Evolutionary conservation across 2,113 vertebrate species (phyloP).

Genomic region (Callionymus lyra): DNA sequence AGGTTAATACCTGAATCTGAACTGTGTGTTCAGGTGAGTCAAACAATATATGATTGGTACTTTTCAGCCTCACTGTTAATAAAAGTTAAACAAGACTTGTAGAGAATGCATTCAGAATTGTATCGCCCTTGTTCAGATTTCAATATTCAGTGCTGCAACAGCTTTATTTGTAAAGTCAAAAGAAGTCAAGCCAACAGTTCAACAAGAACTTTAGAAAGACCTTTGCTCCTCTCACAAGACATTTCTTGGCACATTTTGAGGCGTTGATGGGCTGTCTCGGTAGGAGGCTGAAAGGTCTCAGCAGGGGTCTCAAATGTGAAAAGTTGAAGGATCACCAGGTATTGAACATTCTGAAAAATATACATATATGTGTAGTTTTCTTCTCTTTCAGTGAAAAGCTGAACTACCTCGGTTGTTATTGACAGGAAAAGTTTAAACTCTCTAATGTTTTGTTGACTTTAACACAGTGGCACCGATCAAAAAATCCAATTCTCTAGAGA

Average conservation of each 20-base stretch:
- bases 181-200: too few relatives aligned
- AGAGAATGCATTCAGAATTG: too few relatives aligned
- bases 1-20: too few relatives aligned
- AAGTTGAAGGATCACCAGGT: not conserved
- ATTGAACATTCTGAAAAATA: not conserved
- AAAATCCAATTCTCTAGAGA: not conserved
- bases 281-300: not conserved
- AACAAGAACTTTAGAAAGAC: not conserved
- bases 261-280: not conserved
- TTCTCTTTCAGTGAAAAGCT: not conserved
- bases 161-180: too few relatives aligned
- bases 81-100: too few relatives aligned
- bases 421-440: not conserved
- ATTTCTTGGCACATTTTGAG: not conserved
- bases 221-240: too few relatives aligned
- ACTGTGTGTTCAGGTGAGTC: too few relatives aligned
- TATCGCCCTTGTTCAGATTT: too few relatives aligned
- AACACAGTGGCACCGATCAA: not conserved
- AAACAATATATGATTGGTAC: too few relatives aligned
- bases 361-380: too few relatives aligned
- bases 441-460: not conserved
- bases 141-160: too few relatives aligned
- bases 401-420: not conserved
- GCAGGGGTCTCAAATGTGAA: conserved; percentile 4
- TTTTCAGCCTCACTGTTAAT: too few relatives aligned